A percentile compares a stretch with the other conserved stretches of the same genome.
phyloP scores from a whole-genome alignment of 2,113 vertebrate species.

The Thomomys bottae region DNA sequence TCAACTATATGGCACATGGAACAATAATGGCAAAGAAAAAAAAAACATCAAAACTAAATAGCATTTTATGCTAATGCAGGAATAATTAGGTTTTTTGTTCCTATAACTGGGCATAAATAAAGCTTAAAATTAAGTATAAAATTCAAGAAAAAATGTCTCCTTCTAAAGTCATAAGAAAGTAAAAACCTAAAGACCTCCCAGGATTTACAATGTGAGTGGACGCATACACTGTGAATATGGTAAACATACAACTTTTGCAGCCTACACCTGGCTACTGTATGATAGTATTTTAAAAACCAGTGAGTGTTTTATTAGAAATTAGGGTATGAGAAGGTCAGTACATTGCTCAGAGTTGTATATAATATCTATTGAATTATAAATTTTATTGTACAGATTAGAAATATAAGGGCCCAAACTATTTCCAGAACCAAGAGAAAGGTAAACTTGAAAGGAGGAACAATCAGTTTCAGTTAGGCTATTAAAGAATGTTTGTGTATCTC shows the following conservation, averaged over 20 bases:
- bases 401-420: slow-evolving; percentile 17
- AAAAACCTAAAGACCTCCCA: not conserved
- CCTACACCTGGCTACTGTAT: not conserved
- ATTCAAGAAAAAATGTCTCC: not conserved
- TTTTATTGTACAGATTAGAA: slow-evolving; percentile 63
- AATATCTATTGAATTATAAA: slow-evolving; percentile 4
- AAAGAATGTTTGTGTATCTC: not conserved
- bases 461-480: slow-evolving; percentile 45
- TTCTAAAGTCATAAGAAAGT: slow-evolving; percentile 23
- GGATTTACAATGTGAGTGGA: not conserved
- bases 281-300: not conserved
- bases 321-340: no score
- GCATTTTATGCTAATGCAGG: not conserved
- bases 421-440: slow-evolving; percentile 17
- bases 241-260: not conserved
- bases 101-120: not conserved
- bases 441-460: no score
- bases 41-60: not conserved
- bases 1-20: not conserved
- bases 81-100: slow-evolving; percentile 16
- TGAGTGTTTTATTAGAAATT: not conserved
- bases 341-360: not conserved
- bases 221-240: not conserved
- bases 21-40: not conserved
- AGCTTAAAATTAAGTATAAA: not conserved